Conservation (phyloP, 2,888 invertebrate genomes). For the Osmoderma eremita region DNA sequence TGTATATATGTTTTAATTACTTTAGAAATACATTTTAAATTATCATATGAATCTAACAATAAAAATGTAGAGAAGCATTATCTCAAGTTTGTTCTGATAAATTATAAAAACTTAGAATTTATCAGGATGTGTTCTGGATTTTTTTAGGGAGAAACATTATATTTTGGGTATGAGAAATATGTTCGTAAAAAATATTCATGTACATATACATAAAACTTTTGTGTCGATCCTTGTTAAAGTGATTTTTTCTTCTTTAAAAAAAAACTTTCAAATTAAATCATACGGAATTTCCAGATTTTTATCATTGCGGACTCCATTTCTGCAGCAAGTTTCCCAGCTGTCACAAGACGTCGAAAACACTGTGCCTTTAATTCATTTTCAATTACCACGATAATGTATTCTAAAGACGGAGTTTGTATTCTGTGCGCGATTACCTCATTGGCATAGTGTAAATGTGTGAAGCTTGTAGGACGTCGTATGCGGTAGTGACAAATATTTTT, state of each 20-base stretch:
- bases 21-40: too few relatives aligned
- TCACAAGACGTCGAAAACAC: conserved; percentile 3
- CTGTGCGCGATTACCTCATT: conserved; percentile 17
- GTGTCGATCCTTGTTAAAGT: too few relatives aligned
- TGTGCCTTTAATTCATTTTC: conserved; percentile 16
- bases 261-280: conserved; percentile 39
- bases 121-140: too few relatives aligned
- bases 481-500: neutral
- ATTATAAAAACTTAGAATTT: too few relatives aligned
- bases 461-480: neutral
- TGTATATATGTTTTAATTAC: too few relatives aligned
- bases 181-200: too few relatives aligned
- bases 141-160: too few relatives aligned
- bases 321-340: neutral
- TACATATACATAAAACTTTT: too few relatives aligned
- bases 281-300: conserved; percentile 43
- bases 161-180: too few relatives aligned
- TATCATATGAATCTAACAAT: too few relatives aligned
- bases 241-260: neutral
- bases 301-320: conserved; percentile 13
- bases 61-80: too few relatives aligned
- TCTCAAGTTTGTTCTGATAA: too few relatives aligned
- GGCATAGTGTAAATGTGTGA: conserved; percentile 4
- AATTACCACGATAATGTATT: conserved; percentile 32
- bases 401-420: conserved; percentile 15